These are phyloP conservation scores for Anaspis maculata DNA, from an alignment of 2,888 invertebrate species.

Conservation along the genomic window DNA sequence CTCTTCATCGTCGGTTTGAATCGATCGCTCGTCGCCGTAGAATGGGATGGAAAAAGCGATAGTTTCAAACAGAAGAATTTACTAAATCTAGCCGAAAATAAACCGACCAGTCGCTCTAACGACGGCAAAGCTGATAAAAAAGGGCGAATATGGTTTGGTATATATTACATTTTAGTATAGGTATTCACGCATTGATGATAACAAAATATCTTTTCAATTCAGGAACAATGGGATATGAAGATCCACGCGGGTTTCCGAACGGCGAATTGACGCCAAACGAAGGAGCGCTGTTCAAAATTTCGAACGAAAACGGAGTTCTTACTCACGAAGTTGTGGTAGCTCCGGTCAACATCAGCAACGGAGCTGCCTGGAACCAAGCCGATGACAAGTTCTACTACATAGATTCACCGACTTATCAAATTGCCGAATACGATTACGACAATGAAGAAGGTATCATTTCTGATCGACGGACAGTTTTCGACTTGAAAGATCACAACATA, in stretches of 20 bases:
- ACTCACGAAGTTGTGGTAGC: no score
- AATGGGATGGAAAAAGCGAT: slow-evolving; percentile 4
- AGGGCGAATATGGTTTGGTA: slow-evolving; percentile 50
- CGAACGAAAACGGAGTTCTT: slow-evolving; percentile 26
- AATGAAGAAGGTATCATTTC: slow-evolving; percentile 45
- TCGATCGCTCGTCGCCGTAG: slow-evolving; percentile 5
- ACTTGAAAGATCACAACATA: slow-evolving; percentile 17
- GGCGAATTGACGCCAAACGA: slow-evolving; percentile 31
- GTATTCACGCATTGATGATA: no score
- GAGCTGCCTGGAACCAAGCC: slow-evolving; percentile 66
- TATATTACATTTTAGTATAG: neutral
- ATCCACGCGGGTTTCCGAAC: no score
- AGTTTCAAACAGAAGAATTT: no score
- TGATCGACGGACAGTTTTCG: slow-evolving; percentile 27
- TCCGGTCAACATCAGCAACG: slow-evolving; percentile 64
- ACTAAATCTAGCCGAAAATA: slow-evolving; percentile 41
- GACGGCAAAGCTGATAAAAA: slow-evolving; percentile 50
- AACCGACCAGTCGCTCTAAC: slow-evolving; percentile 45
- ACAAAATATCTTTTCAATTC: neutral
- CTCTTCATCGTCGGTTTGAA: slow-evolving; percentile 18
- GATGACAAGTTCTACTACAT: slow-evolving; percentile 68
- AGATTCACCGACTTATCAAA: slow-evolving; percentile 57
- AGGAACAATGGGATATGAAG: slow-evolving; percentile 7
- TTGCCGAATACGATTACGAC: slow-evolving; percentile 64
- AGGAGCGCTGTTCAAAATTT: slow-evolving; percentile 52